These are phyloP conservation scores for Astropecten irregularis DNA, from an alignment of 53 echinoderm and acorn worm species.

Conservation along the genomic window DNA sequence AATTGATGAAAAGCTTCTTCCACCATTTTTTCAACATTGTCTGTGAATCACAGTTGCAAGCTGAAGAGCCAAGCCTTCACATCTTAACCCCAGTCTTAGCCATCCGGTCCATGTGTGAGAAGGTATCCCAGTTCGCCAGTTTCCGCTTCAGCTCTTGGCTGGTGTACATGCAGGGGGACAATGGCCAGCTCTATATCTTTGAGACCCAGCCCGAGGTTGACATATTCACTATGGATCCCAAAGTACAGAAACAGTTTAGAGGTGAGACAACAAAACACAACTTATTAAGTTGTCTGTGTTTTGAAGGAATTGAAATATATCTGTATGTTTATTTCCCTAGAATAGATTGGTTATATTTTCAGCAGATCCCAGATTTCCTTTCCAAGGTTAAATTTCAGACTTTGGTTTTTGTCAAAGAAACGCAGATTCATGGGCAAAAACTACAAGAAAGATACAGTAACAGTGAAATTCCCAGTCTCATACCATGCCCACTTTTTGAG, in stretches of 20 bases:
- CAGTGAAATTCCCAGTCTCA: too few species aligned
- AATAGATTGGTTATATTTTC: background rate
- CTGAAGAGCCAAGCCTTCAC: slow-evolving; percentile 77
- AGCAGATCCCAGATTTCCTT: too few species aligned
- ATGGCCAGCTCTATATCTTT: slow-evolving; percentile 87
- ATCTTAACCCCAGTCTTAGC: slow-evolving; percentile 75
- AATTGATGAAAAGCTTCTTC: too few species aligned
- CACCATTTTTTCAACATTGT: too few species aligned
- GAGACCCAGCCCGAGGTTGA: slow-evolving; percentile 90
- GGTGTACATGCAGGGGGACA: slow-evolving; percentile 87
- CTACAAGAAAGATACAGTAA: too few species aligned
- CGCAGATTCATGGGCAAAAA: too few species aligned
- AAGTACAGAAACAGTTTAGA: slow-evolving; percentile 48
- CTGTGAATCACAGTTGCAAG: slow-evolving; percentile 76
- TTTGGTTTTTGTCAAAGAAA: too few species aligned
- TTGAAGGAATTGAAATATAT: background rate
- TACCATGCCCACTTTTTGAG: too few species aligned
- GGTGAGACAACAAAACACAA: slow-evolving; percentile 24
- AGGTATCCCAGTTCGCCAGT: slow-evolving; percentile 66
- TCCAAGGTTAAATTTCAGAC: too few species aligned
- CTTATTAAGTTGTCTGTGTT: background rate
- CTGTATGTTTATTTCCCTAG: background rate
- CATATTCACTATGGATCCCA: slow-evolving; percentile 87
- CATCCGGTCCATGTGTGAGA: slow-evolving; percentile 81
- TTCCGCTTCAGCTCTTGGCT: slow-evolving; percentile 75